Base-by-base conservation (phyloP, 2,888 invertebrate species). In the Lycophotia porphyrea region DNA sequence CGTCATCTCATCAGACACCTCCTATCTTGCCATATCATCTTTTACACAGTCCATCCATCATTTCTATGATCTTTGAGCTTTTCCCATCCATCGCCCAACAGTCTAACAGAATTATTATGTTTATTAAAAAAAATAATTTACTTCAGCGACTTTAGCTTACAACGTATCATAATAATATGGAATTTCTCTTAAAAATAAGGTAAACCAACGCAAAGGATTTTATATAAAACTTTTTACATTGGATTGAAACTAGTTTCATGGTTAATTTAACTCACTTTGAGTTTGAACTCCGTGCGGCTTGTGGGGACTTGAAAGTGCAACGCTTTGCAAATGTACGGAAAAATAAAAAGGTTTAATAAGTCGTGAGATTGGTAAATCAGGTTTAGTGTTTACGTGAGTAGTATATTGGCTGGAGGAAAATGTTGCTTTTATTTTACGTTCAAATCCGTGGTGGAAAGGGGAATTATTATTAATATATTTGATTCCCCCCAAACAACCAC, bases 201-300 rank as follows among this genome's bases (percentile, higher is more conserved):
- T 60, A 52, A 58, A 58, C 44, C 49, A 8, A 36, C 42, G 27
- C n/a, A 44, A 44, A 60, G 58, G 49, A 8, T 5, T 65, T 60
- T 24, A 71, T 47, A 67, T 47, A 7, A 64, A 68, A 77, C 69
- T 70, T 80, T 70, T 47, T 63, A 39, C 24, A 63, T 52, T 52
- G 36, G 31, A 82, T 69, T 67, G 36, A 44, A 78, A 60, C 78
- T 60, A 71, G 44, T 82, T 78, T 70, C 31, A 73, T 47, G 67
- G 69, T 64, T 64, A 67, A 73, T 78, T 82, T 78, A 70, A 78
- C 74, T 73, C 61, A 64, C 70, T 80, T 80, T 67, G 70, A 58
- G 47, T 78, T 74, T 47, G 4, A 58, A 15, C 36, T 81, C 34
- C 27, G 27, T 49, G 34, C 24, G 15, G 27, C 42, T 77, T 18